These are phyloP conservation scores for Ormyrus pomaceus DNA, from an alignment of 2,888 invertebrate species.

Conservation along the genomic window DNA sequence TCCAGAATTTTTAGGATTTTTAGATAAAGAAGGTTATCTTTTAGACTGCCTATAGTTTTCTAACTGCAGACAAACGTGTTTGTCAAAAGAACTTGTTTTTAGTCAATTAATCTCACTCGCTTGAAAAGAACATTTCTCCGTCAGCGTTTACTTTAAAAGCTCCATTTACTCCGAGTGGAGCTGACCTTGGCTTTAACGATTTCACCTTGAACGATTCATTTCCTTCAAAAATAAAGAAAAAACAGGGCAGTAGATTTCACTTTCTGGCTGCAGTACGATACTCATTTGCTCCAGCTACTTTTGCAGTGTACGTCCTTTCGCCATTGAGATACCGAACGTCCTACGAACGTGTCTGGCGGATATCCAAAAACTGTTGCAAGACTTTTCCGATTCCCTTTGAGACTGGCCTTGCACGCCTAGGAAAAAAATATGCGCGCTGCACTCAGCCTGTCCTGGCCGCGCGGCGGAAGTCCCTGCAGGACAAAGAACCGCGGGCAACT, in stretches of 20 bases:
- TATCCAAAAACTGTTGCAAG: conserved; percentile 51
- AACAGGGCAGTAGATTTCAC: conserved; percentile 45
- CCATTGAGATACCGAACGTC: conserved; percentile 23
- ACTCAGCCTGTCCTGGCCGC: background rate
- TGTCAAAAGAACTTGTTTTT: no score
- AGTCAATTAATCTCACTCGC: no score
- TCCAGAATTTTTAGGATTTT: background rate
- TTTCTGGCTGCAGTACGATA: conserved; percentile 6
- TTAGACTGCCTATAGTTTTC: no score
- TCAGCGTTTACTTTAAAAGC: no score
- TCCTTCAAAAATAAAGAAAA: conserved; percentile 6
- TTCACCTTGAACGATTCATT: background rate
- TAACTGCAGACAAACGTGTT: no score
- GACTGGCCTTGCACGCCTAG: conserved; percentile 10
- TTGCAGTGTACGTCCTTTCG: conserved; percentile 14
- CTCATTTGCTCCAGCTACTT: conserved; percentile 21
- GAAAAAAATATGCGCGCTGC: conserved; percentile 49
- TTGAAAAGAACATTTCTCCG: background rate
- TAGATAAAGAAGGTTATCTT: no score
- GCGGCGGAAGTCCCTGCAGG: conserved; percentile 21
- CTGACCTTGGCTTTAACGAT: no score
- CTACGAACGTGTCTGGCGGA: conserved; percentile 50
- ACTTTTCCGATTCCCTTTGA: conserved; percentile 42
- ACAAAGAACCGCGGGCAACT: conserved; percentile 18
- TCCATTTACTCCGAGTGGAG: no score